A percentile compares a stretch with the other conserved stretches of the same genome.
Conservation (phyloP, 2,113 vertebrate species). For the Sceloporus undulatus region DNA sequence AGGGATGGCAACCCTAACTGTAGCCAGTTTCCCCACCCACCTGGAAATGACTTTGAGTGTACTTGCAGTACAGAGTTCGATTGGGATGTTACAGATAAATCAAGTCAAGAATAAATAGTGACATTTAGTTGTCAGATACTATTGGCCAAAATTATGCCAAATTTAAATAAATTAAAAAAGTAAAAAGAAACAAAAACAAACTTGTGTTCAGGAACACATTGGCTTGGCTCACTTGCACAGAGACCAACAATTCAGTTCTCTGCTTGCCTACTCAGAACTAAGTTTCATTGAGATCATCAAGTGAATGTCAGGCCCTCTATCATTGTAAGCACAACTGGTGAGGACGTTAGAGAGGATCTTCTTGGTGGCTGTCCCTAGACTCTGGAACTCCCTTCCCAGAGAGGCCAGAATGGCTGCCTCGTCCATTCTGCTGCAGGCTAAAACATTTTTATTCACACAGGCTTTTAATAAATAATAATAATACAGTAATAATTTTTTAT, state of each 20-base stretch:
- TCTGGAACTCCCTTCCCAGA: no score
- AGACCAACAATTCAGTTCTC: not conserved
- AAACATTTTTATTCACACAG: no score
- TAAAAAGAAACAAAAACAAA: not conserved
- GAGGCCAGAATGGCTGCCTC: no score
- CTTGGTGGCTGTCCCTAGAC: no score
- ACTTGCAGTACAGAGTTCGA: no score
- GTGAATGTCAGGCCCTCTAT: no score
- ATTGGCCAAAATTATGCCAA: not conserved
- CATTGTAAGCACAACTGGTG: no score
- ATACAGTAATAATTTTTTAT: no score
- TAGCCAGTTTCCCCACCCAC: not conserved
- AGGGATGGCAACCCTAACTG: no score
- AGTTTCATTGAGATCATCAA: not conserved
- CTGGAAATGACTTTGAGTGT: not conserved
- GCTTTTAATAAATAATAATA: no score
- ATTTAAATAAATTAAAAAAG: not conserved
- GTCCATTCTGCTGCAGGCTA: no score
- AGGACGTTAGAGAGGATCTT: no score
- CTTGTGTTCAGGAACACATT: not conserved
- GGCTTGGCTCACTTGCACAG: not conserved
- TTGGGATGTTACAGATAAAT: not conserved
- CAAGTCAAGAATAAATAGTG: not conserved
- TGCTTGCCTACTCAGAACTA: not conserved
- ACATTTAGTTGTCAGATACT: not conserved